Percentiles rank a stretch among this genome's conserved stretches.
Evolutionary conservation across 2,888 invertebrate species (phyloP).

Genomic region (Dasysyrphus albostriatus): DNA sequence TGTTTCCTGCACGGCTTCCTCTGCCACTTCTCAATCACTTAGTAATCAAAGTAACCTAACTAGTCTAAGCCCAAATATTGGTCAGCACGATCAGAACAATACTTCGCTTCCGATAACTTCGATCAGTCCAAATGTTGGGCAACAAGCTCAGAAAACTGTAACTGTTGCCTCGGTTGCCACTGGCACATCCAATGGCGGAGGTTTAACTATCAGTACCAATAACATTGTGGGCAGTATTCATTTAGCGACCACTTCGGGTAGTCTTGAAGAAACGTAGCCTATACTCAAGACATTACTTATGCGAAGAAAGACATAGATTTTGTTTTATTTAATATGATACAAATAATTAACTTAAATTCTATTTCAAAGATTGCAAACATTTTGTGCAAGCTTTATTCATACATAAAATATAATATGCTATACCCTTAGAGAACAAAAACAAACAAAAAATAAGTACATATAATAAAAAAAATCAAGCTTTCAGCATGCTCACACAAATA

Average conservation of each 20-base stretch:
- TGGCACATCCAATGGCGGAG: constrained; percentile 60
- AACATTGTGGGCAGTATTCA: constrained; percentile 79
- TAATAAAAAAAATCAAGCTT: constrained; percentile 41
- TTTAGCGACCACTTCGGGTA: constrained; percentile 76
- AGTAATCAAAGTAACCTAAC: constrained; percentile 75
- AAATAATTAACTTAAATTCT: constrained; percentile 51
- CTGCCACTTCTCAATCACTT: constrained; percentile 71
- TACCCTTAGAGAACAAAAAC: constrained; percentile 46
- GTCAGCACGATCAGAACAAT: constrained; percentile 59
- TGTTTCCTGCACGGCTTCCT: constrained; percentile 74
- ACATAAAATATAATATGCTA: constrained; percentile 44
- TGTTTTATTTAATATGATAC: constrained; percentile 48
- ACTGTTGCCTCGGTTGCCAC: constrained; percentile 76
- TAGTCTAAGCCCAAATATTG: constrained; percentile 74
- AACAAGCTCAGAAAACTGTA: constrained; percentile 78
- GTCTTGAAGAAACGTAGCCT: constrained; percentile 83
- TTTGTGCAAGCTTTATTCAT: constrained; percentile 63
- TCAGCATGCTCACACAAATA: constrained; percentile 56
- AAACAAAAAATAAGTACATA: constrained; percentile 42
- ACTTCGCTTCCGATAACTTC: constrained; percentile 82
- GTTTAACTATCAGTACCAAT: constrained; percentile 55
- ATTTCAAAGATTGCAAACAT: constrained; percentile 56
- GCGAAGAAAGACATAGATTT: constrained; percentile 79
- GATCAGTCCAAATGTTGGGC: constrained; percentile 82
- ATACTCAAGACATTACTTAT: constrained; percentile 84